Evolutionary conservation across 2,888 invertebrate species (phyloP).

Genomic region (Agrotis exclamationis): DNA sequence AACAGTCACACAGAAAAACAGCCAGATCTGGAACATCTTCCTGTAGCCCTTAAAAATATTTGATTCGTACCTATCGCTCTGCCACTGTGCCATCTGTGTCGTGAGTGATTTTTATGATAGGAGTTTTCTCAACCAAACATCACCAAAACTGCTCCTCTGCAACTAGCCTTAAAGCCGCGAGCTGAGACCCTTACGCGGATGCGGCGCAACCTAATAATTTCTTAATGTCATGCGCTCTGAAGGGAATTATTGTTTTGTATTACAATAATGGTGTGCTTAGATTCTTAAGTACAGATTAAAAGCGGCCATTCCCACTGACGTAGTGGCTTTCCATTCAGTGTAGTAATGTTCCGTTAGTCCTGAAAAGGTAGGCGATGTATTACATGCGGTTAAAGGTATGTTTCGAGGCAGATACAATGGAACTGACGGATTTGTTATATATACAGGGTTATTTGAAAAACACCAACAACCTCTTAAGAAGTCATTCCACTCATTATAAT

Average conservation of each 20-base stretch:
- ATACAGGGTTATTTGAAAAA: too few relatives aligned
- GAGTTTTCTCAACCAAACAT: not conserved
- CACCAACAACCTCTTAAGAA: too few relatives aligned
- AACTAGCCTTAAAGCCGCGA: constrained; percentile 75
- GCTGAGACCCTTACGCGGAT: constrained; percentile 87
- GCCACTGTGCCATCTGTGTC: too few relatives aligned
- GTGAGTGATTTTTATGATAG: too few relatives aligned
- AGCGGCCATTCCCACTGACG: constrained; percentile 74
- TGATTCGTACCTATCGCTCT: too few relatives aligned
- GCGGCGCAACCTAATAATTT: constrained; percentile 89
- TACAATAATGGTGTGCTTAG: constrained; percentile 87
- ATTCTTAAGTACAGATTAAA: constrained; percentile 83
- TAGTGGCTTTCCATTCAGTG: constrained; percentile 67
- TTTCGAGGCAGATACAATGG: not conserved
- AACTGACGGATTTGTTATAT: too few relatives aligned
- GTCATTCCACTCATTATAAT: too few relatives aligned
- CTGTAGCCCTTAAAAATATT: too few relatives aligned
- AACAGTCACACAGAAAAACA: too few relatives aligned
- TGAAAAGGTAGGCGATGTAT: constrained; percentile 29
- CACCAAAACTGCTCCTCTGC: not conserved
- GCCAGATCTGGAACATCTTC: too few relatives aligned
- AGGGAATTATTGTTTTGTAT: constrained; percentile 90
- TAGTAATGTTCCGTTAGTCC: constrained; percentile 47
- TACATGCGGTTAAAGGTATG: not conserved
- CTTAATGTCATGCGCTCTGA: constrained; percentile 90